A percentile compares a stretch with the other conserved stretches of the same genome.
Evolutionary conservation across 2,888 invertebrate genomes (phyloP).

Genomic region (Dryococelus australis): DNA sequence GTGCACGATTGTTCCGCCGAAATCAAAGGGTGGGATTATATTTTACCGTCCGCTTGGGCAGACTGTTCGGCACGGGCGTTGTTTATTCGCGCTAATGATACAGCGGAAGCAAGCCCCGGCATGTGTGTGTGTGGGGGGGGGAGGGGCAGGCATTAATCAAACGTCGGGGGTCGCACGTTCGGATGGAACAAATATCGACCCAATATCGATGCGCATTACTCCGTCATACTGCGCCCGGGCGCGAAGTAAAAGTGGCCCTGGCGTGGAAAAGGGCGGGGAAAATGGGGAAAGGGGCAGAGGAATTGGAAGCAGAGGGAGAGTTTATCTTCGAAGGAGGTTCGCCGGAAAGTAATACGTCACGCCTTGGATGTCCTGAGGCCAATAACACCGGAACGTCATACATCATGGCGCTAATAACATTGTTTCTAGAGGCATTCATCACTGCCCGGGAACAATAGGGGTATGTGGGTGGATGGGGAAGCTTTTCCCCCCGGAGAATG

Average conservation of each 20-base stretch:
- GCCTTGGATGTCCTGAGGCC: background rate
- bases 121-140: background rate
- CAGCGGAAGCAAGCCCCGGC: background rate
- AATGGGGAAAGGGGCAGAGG: background rate
- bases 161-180: background rate
- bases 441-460: background rate
- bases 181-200: background rate
- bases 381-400: background rate
- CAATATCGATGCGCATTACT: background rate
- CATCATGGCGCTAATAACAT: slow-evolving; percentile 3
- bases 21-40: no score
- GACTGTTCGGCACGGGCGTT: background rate
- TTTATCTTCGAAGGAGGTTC: background rate
- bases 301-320: background rate
- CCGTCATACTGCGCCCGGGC: background rate
- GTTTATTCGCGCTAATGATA: slow-evolving; percentile 11
- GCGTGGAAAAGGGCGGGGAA: background rate
- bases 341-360: background rate
- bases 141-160: background rate
- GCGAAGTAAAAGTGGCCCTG: background rate
- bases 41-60: no score
- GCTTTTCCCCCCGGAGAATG: background rate
- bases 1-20: no score
- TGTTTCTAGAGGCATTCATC: background rate
- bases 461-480: background rate